Conservation (phyloP, 2,113 vertebrate genomes). For the Chloropsis cyanopogon region DNA sequence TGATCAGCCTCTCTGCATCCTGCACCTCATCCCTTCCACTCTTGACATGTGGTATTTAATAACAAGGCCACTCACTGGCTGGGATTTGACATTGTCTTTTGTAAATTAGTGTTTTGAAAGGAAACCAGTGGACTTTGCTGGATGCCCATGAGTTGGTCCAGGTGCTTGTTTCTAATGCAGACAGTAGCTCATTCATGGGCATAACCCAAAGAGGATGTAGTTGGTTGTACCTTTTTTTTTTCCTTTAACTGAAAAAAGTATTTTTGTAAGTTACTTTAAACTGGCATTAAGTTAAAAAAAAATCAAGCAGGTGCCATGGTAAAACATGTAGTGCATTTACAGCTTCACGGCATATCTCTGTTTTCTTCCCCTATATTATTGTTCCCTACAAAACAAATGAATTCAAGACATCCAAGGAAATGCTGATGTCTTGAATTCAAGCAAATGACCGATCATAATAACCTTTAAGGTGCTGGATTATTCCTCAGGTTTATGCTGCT, state of each 20-base stretch:
- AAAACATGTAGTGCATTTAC: conserved; percentile 42
- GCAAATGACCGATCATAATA: not conserved
- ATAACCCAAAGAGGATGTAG: conserved; percentile 21
- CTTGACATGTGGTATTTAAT: not conserved
- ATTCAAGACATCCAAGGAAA: conserved; percentile 6
- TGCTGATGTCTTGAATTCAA: not conserved
- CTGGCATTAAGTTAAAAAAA: conserved; percentile 17
- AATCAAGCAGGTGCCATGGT: conserved; percentile 51
- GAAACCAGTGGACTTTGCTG: conserved; percentile 51
- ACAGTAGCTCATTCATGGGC: conserved; percentile 11
- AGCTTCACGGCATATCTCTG: not conserved
- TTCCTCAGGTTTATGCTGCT: not conserved
- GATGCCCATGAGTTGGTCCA: conserved; percentile 72
- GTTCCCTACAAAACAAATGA: conserved; percentile 52
- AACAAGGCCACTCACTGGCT: accelerated
- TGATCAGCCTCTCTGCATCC: not conserved
- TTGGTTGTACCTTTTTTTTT: not conserved
- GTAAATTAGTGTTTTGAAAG: conserved; percentile 9
- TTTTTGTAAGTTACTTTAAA: conserved; percentile 65
- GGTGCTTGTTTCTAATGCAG: conserved; percentile 60
- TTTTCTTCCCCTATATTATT: conserved; percentile 4
- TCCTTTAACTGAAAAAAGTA: conserved; percentile 54
- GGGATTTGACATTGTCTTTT: not conserved
- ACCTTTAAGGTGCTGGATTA: conserved; percentile 22
- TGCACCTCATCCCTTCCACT: not conserved